Evolutionary conservation across 2,888 invertebrate genomes (phyloP), one percentile per base, ranked within the genome.

Genomic region (Zonitis immaculata): DNA sequence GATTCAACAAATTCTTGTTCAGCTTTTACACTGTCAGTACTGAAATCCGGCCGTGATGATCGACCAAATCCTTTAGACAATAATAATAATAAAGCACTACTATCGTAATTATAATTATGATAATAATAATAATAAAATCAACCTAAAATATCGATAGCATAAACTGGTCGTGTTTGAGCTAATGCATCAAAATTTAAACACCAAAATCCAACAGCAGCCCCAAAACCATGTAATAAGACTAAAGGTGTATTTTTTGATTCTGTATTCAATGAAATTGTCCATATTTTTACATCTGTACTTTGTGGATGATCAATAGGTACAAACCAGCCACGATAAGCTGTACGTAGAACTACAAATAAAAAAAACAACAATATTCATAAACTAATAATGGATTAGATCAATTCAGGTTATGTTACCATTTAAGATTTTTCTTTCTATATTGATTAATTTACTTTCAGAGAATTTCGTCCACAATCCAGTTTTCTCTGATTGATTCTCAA

Each of bases 11-110:
- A 86, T 70, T 95, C 91, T 48, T 84, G 81, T 70, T 96, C 96
- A 26, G 89, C 91, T 66, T 89, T 82, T 28, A 81, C 69, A 0
- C 91, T 84, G 70, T 94, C 88, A 0, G 77, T 79, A 50, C 88
- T 85, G 75, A 96, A 97, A 58, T 78, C 76, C 0, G 95, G 93
- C 28, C 97, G 82, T 6, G 94, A 92, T 66, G 96, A 96, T 61
- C 94, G 84, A 0, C 95, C 97, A 78, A 97, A 98, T 25, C 97
- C 91, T 88, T n/a, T n/a, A n/a, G n/a, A n/a, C n/a, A n/a, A n/a
- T n/a, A n/a, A n/a, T n/a, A n/a, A n/a, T n/a, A n/a, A n/a, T n/a
- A n/a, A n/a, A n/a, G n/a, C n/a, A n/a, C n/a, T n/a, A n/a, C n/a
- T n/a, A n/a, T n/a, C 7, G 8, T 26, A n/a, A 44, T 48, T 18